Conservation (phyloP, 92 coral and sea anemone genomes). For the Paramuricea clavata region DNA sequence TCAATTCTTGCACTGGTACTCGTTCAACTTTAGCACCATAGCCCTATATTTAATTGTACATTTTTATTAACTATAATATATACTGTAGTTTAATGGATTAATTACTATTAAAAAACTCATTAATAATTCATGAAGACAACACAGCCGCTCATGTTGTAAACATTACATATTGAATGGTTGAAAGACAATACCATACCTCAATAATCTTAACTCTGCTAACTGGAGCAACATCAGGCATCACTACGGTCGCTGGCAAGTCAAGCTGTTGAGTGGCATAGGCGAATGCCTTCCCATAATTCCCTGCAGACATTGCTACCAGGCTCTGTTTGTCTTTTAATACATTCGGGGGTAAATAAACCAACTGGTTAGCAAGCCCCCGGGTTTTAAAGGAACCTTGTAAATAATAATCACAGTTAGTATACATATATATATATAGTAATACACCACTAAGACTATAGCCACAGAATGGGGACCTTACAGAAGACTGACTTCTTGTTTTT, state of each 20-base stretch:
- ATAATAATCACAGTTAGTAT: neutral
- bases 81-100: too few species aligned
- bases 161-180: too few species aligned
- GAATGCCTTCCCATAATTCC: constrained; percentile 82
- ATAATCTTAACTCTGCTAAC: constrained; percentile 57
- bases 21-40: constrained; percentile 71
- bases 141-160: too few species aligned
- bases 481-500: too few species aligned
- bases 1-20: constrained; percentile 56
- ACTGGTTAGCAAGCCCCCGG: constrained; percentile 76
- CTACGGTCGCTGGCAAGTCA: constrained; percentile 64
- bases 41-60: too few species aligned
- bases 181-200: constrained; percentile 57
- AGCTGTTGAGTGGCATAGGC: constrained; percentile 68
- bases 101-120: too few species aligned
- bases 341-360: constrained; percentile 67
- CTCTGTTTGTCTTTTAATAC: constrained; percentile 47
- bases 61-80: too few species aligned
- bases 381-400: constrained; percentile 73
- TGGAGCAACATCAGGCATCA: constrained; percentile 80
- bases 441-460: too few species aligned
- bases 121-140: too few species aligned
- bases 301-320: constrained; percentile 82
- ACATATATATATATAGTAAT: too few species aligned
- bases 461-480: too few species aligned